Base-by-base conservation (phyloP, 2,888 invertebrate species). In the Coleophora deauratella region DNA sequence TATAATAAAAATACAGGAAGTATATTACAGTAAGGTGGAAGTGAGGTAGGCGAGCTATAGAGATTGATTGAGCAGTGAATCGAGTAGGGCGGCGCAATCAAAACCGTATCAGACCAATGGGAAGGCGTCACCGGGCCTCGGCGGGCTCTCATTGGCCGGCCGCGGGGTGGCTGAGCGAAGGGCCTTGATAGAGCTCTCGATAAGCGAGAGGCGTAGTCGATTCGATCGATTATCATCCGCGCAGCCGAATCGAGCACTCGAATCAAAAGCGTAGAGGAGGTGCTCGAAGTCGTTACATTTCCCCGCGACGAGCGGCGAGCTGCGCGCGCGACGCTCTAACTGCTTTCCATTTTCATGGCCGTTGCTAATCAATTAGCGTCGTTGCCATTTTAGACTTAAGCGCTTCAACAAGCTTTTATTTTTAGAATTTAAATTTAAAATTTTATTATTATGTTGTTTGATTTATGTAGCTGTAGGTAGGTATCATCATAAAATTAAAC, bases 1-100 rank as follows among this genome's bases (percentile, higher is more conserved):
- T 6, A 21, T 6, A 21, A 21, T 4, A 21, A 21, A 3, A 6
- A 21, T 21, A 21, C 21, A 21, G 21, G 21, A 21, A 21, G 21
- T 21, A 21, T 21, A 21, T 6, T 3, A 21, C 3, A 21, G 21
- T 3, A 4, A 21, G 6, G 21, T 21, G 21, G 21, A 21, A 6
- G 21, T 21, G 6, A 21, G 21, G 6, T 4, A 21, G 21, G 21
- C 21, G 21, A 4, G 21, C 21, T 80, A 82, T 82, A 75, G 73
- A 72, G 80, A 84, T 84, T 81, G 80, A 84, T 84, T 71, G 79
- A 72, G 73, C 58, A 71, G 63, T 67, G 78, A 70, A 82, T 82
- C 75, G 77, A 72, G 73, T 69, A 77, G 78, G 84, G 84, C 82
- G 84, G 78, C 49, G 82, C 82, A 79, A 82, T 84, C 84, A 84